These are phyloP conservation scores for Nephrotoma flavescens DNA, from an alignment of 2,888 invertebrate genomes.

Conservation along the genomic window DNA sequence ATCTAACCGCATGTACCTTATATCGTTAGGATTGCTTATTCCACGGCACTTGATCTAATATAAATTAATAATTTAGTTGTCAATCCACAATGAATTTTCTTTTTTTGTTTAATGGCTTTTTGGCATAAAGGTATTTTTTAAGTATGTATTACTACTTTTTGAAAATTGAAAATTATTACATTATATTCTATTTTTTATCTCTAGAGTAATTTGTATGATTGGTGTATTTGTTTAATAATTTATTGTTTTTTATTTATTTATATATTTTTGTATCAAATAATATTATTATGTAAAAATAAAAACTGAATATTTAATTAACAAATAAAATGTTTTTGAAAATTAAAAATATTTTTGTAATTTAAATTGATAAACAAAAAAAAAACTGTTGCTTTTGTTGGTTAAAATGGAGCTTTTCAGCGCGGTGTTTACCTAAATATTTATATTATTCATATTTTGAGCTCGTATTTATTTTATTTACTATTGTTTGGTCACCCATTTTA, in stretches of 20 bases:
- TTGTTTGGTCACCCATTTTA: not conserved
- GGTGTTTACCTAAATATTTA: not conserved
- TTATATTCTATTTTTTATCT: not conserved
- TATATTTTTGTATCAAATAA: not conserved
- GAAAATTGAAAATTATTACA: not conserved
- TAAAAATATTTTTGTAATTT: not conserved
- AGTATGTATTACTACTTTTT: not conserved
- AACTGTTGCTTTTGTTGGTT: not conserved
- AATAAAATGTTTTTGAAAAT: not conserved
- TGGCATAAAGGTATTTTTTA: not conserved
- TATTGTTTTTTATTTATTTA: not conserved
- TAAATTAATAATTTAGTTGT: not conserved
- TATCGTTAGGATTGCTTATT: too few relatives aligned
- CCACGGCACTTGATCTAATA: not conserved
- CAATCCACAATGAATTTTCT: not conserved
- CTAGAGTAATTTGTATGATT: not conserved
- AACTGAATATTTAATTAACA: not conserved
- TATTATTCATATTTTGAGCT: not conserved
- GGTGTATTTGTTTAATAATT: not conserved
- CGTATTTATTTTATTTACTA: not conserved
- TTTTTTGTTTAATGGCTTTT: not conserved
- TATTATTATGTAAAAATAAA: not conserved
- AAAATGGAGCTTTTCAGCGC: not conserved
- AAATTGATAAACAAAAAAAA: not conserved
- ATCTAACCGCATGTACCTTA: too few relatives aligned